Percentiles rank a stretch among this genome's conserved stretches.
These are phyloP conservation scores for Chrysodeixis includens DNA, from an alignment of 2,888 invertebrate genomes.

Conservation along the genomic window DNA sequence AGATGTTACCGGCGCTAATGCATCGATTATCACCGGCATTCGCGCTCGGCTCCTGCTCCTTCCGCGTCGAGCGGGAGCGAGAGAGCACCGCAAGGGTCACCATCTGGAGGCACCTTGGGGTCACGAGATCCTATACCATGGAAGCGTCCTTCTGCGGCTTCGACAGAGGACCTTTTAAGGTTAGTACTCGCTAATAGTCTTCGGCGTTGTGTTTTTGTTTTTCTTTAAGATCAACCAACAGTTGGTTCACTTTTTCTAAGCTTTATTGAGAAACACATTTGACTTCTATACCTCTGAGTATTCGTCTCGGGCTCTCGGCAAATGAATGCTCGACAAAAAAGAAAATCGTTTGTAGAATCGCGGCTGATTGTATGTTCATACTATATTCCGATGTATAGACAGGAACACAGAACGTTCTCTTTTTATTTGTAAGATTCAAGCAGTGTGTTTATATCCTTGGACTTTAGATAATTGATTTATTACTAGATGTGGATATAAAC, in stretches of 20 bases:
- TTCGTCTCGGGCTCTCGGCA: background rate
- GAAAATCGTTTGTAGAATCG: background rate
- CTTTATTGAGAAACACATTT: background rate
- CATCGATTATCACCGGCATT: conserved; percentile 92
- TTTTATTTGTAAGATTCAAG: background rate
- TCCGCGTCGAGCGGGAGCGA: conserved; percentile 92
- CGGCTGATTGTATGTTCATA: background rate
- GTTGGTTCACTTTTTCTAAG: background rate
- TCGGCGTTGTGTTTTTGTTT: background rate
- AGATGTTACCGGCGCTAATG: conserved; percentile 93
- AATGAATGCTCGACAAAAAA: background rate
- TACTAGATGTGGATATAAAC: too few species aligned
- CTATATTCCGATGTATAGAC: background rate
- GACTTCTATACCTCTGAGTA: background rate
- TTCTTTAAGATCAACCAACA: background rate
- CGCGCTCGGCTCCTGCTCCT: conserved; percentile 92
- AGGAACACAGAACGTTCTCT: background rate
- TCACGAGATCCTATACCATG: conserved; percentile 94
- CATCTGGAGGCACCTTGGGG: conserved; percentile 95
- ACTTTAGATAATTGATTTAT: too few species aligned
- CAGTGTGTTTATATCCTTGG: background rate
- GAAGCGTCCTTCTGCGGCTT: conserved; percentile 96
- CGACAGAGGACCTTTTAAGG: conserved; percentile 93
- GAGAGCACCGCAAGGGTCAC: conserved; percentile 96
- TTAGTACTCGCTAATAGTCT: conserved; percentile 58